Percentiles rank a stretch among this genome's conserved stretches.
These are phyloP conservation scores for Volucella zonaria DNA, from an alignment of 2,888 invertebrate genomes.

Conservation along the genomic window DNA sequence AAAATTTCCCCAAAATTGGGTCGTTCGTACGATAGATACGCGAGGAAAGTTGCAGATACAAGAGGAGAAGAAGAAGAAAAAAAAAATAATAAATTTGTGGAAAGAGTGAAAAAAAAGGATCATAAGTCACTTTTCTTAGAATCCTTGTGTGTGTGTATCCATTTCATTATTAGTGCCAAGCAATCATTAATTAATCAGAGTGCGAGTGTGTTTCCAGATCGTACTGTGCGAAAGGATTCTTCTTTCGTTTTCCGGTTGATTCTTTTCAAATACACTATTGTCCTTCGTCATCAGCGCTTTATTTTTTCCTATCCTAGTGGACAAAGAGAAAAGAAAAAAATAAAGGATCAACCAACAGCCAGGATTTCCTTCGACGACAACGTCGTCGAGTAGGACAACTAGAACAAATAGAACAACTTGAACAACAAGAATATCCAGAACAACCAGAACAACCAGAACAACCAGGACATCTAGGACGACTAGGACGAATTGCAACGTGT, in stretches of 20 bases:
- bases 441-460: constrained; percentile 11
- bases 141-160: constrained; percentile 46
- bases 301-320: constrained; percentile 19
- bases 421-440: constrained; percentile 14
- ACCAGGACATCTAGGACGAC: constrained; percentile 20
- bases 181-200: constrained; percentile 72
- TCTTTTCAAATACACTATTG: constrained; percentile 62
- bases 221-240: constrained; percentile 45
- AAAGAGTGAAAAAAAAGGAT: constrained; percentile 21
- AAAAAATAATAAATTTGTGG: background rate
- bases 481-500: constrained; percentile 67
- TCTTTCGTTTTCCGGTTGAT: constrained; percentile 62
- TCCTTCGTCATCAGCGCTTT: constrained; percentile 39
- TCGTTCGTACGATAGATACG: constrained; percentile 33
- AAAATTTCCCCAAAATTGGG: constrained; percentile 5
- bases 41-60: constrained; percentile 53
- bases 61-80: constrained; percentile 16
- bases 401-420: background rate
- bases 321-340: constrained; percentile 1
- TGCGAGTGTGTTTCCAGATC: constrained; percentile 56
- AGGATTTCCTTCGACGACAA: too few species aligned
- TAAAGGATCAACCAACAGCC: too few species aligned
- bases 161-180: background rate
- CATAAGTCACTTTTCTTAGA: constrained; percentile 14
- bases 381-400: too few species aligned